Evolutionary conservation across 2,797 vertebrate species (phyloP), one percentile per base, ranked within the genome.

Genomic region (Ptychadena robeensis): DNA sequence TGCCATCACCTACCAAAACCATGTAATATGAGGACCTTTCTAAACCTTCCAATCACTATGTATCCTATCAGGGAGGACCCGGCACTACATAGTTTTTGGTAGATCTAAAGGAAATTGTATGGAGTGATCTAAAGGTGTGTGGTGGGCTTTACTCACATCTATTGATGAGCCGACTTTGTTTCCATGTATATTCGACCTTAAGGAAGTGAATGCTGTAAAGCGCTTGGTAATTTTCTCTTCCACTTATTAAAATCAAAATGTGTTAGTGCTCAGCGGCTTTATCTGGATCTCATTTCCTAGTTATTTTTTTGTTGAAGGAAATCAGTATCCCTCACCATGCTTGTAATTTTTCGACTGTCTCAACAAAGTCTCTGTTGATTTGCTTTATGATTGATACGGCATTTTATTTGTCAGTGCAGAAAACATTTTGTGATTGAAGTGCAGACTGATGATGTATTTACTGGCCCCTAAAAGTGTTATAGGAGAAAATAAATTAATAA

Each of bases 381-480:
- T 84, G 71, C 78, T 84, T 84, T 84, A 80, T 84, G 82, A 84
- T 84, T 84, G 82, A 84, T 84, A 80, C 70, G 73, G 77, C 82
- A 84, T 84, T 84, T 84, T 80, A 84, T 84, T 84, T 84, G 82
- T 84, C 82, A 84, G 79, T 75, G 82, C 82, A 84, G 70, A 84
- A 84, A 84, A 79, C 82, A 84, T 80, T 84, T 84, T 84, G 77
- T 84, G 82, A 84, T 84, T 84, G 82, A 84, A 84, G 59, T 69
- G 65, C 82, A 80, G 77, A 59, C 77, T 84, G 82, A 80, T 84
- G 82, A 84, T 84, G 72, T 80, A 84, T 84, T 84, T 84, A 80
- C 82, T 84, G 77, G 82, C 77, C 64, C 77, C 82, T 84, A 80
- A 84, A 84, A 84, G 82, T 69, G 79, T 84, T 84, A 84, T 84